Evolutionary conservation across 2,797 vertebrate genomes (phyloP).

Genomic region (Neomorphus geoffroyi): DNA sequence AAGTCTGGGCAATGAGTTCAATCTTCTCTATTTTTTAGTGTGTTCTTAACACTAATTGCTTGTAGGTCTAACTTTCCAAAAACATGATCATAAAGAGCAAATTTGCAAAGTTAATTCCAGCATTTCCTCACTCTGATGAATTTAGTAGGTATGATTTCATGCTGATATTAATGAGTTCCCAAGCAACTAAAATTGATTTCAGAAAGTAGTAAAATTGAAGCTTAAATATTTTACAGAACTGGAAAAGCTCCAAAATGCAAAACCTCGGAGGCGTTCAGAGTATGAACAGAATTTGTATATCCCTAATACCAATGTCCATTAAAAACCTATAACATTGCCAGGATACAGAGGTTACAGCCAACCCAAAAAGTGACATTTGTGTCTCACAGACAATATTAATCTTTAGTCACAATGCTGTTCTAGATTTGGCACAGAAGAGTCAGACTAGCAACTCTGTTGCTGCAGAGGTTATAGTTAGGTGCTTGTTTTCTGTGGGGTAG

Average conservation of each 20-base stretch:
- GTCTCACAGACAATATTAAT: not conserved
- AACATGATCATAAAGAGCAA: not conserved
- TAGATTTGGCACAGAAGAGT: not conserved
- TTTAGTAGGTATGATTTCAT: not conserved
- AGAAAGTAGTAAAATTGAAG: not conserved
- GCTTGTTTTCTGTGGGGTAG: not conserved
- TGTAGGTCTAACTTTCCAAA: constrained; percentile 3
- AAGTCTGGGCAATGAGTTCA: not conserved
- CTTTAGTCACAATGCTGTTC: not conserved
- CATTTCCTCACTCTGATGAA: not conserved
- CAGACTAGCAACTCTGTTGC: not conserved
- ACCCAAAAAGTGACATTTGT: not conserved
- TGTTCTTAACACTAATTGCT: constrained; percentile 2
- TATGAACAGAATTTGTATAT: not conserved
- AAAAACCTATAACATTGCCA: not conserved
- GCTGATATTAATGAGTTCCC: not conserved
- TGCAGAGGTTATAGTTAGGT: not conserved
- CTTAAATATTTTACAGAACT: not conserved
- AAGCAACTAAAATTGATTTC: not conserved
- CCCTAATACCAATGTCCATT: not conserved
- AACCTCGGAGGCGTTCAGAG: not conserved
- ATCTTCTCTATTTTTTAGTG: not conserved
- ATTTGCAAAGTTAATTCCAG: constrained; percentile 16
- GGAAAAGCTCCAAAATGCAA: constrained; percentile 5
- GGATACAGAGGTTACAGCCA: not conserved